These are phyloP conservation scores for Microcebus jonahi DNA, from an alignment of 2,113 vertebrate species.

Conservation along the genomic window DNA sequence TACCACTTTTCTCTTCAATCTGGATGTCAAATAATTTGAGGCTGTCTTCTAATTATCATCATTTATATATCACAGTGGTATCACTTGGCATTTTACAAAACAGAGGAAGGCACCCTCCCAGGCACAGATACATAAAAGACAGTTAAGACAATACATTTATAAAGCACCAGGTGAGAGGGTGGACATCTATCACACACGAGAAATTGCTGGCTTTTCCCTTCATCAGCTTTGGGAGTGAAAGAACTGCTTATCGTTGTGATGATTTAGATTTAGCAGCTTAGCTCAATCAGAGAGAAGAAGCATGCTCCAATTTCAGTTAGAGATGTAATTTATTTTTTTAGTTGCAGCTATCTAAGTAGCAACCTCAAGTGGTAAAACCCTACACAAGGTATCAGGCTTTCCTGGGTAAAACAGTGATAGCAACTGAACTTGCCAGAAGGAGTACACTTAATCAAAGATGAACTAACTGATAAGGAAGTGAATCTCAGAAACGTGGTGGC, in stretches of 20 bases:
- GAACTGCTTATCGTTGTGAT: not conserved
- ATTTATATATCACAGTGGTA: slow-evolving; percentile 51
- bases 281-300: not conserved
- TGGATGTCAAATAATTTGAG: slow-evolving; percentile 60
- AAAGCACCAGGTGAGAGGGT: slow-evolving; percentile 68
- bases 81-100: slow-evolving; percentile 44
- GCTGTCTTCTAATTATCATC: slow-evolving; percentile 71
- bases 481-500: not conserved
- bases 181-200: not conserved
- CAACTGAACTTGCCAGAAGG: not conserved
- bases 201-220: slow-evolving; percentile 9
- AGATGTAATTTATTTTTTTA: not conserved
- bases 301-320: not conserved
- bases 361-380: not conserved
- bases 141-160: not conserved
- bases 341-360: not conserved
- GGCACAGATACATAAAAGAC: not conserved
- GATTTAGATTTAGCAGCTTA: not conserved
- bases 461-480: not conserved
- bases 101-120: slow-evolving; percentile 61
- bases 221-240: not conserved
- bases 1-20: slow-evolving; percentile 71
- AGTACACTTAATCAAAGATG: not conserved
- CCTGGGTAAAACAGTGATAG: not conserved
- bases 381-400: not conserved